Percentiles rank a stretch among this genome's conserved stretches.
Conservation (phyloP, 1,140 invertebrate species). For the Choristoneura fumiferana region DNA sequence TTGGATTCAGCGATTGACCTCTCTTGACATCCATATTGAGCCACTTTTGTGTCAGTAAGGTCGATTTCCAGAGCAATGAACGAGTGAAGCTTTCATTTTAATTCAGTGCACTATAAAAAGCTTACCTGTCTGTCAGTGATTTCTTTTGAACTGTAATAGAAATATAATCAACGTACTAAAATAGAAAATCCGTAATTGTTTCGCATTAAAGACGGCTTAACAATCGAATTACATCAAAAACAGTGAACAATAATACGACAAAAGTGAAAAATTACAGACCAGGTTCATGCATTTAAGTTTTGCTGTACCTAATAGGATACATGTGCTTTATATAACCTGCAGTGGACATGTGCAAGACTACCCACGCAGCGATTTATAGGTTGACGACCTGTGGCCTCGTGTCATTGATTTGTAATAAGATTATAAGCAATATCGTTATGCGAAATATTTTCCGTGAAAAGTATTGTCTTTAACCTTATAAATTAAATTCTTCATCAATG, state of each 20-base stretch:
- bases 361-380: constrained; percentile 47
- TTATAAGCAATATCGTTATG: too few relatives aligned
- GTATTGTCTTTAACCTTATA: too few relatives aligned
- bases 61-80: too few relatives aligned
- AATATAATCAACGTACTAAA: constrained; percentile 5
- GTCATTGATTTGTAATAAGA: constrained; percentile 35
- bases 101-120: too few relatives aligned
- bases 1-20: constrained; percentile 6
- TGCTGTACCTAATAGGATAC: constrained; percentile 47
- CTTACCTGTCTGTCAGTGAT: too few relatives aligned
- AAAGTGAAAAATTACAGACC: constrained; percentile 50
- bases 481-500: too few relatives aligned
- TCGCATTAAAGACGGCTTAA: constrained; percentile 28
- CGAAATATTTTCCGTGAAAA: too few relatives aligned
- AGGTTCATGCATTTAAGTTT: constrained; percentile 25
- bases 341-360: constrained; percentile 34
- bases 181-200: background rate
- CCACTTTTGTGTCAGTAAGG: too few relatives aligned
- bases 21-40: too few relatives aligned
- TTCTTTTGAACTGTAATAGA: too few relatives aligned
- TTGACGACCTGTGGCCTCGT: constrained; percentile 37
- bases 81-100: too few relatives aligned
- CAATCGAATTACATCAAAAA: constrained; percentile 20
- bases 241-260: constrained; percentile 28
- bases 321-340: constrained; percentile 30